Conservation (phyloP, 2,113 vertebrate species). For the Puntigrus tetrazona region DNA sequence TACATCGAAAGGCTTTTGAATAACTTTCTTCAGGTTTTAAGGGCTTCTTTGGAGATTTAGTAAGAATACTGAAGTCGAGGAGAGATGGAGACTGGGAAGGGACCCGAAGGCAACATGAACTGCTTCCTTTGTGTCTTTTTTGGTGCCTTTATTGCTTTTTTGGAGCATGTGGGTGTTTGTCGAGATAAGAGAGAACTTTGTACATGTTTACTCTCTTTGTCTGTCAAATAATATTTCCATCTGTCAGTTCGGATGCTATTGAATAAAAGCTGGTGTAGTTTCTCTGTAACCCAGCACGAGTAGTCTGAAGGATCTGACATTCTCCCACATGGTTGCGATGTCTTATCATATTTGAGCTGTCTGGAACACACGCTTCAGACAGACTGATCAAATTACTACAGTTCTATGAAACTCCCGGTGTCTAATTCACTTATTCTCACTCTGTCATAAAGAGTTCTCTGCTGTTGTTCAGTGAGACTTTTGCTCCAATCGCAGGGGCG, state of each 20-base stretch:
- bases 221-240: slow-evolving; percentile 23
- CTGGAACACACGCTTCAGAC: slow-evolving; percentile 42
- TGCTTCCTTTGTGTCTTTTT: background rate
- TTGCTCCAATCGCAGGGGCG: background rate
- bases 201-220: slow-evolving; percentile 28
- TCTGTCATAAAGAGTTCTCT: background rate
- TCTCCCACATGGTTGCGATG: slow-evolving; percentile 28
- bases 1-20: background rate
- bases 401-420: slow-evolving; percentile 15
- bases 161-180: slow-evolving; percentile 24
- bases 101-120: background rate
- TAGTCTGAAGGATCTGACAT: slow-evolving; percentile 22
- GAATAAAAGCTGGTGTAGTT: background rate
- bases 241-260: slow-evolving; percentile 28
- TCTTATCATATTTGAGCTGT: slow-evolving; percentile 46
- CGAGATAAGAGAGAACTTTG: background rate
- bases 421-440: slow-evolving; percentile 37
- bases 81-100: background rate
- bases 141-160: background rate
- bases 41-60: background rate
- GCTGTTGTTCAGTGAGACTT: background rate
- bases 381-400: slow-evolving; percentile 40
- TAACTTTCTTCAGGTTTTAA: background rate
- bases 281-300: slow-evolving; percentile 3
- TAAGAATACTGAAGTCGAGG: background rate